phyloP scores from a whole-genome alignment of 2,113 vertebrate species.

The Pomatorhinus ruficollis region DNA sequence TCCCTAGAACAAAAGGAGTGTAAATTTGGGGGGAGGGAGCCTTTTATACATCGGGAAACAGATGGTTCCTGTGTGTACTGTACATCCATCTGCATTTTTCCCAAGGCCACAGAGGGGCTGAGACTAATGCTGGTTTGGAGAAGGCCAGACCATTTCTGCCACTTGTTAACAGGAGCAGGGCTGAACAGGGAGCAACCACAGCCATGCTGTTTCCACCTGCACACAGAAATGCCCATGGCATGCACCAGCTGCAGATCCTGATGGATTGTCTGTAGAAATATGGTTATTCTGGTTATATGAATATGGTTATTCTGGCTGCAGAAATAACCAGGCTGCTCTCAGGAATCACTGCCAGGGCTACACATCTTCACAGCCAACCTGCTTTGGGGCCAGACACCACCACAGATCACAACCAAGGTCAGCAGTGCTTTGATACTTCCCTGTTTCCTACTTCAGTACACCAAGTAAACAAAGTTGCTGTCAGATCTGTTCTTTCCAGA shows the following conservation, averaged over 20 bases:
- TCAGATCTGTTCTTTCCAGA: neutral
- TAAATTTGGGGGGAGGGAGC: accelerated
- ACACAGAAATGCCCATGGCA: neutral
- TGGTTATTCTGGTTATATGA: too few species aligned
- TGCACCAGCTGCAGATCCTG: neutral
- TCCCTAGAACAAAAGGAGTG: neutral
- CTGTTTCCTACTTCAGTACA: neutral
- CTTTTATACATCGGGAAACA: neutral
- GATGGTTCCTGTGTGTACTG: neutral
- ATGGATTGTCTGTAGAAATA: too few species aligned
- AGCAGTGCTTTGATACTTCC: neutral
- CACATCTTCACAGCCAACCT: neutral
- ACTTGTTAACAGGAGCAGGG: neutral
- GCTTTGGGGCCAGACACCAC: neutral
- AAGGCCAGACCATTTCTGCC: neutral
- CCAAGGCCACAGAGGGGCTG: neutral
- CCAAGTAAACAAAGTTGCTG: accelerated
- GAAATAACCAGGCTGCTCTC: neutral
- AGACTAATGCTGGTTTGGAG: neutral
- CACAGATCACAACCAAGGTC: neutral
- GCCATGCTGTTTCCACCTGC: neutral
- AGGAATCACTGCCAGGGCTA: neutral
- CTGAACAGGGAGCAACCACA: neutral
- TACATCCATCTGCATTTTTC: neutral
- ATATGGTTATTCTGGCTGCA: neutral